Base-by-base conservation (phyloP, 2,113 vertebrate genomes). In the Glaucomys volans region DNA sequence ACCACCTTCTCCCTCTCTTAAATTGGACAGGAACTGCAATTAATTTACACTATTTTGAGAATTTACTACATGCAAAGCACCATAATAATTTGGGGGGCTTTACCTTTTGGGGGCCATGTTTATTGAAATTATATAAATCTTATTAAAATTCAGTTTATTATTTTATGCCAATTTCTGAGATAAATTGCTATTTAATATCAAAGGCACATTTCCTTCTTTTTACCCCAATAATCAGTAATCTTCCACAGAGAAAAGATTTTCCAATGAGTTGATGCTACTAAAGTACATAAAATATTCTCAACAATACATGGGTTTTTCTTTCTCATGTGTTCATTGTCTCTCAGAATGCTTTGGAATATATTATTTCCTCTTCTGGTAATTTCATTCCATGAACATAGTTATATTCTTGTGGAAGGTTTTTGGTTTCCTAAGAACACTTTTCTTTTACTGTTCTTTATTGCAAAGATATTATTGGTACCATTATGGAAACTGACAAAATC, bases 161-260 rank as follows among this genome's bases (percentile, higher is more conserved):
- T 77, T 95, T 93, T 37, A 81, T 30, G 84, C 28, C 28, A 67
- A 7, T 86, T 87, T 87, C 80, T 90, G 82, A 69, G 71, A 10
- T 47, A 92, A 67, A 64, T 80, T 81, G 20, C 22, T 95, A 74
- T 75, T 89, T 90, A 85, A 80, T 66, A 72, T 62, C 57, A 90
- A 95, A 83, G 28, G 22, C 20, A 90, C 76, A 35, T 75, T 64
- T 82, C 9, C 83, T 87, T 83, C n/a, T 72, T 76, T 80, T 64
- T 76, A 71, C 12, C 2, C 8, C 72, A 54, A 26, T 82, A 40
- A 77, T 91, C 12, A 87, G 81, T 76, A 75, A 89, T 77, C 52
- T 92, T 94, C 16, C 24, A 86, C 18, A 67, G 9, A 72, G 16
- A 37, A 88, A 79, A 95, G 14, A 62, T 44, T 94, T 81, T 88